Evolutionary conservation across 2,113 vertebrate species (phyloP).

Genomic region (Silurus meridionalis): DNA sequence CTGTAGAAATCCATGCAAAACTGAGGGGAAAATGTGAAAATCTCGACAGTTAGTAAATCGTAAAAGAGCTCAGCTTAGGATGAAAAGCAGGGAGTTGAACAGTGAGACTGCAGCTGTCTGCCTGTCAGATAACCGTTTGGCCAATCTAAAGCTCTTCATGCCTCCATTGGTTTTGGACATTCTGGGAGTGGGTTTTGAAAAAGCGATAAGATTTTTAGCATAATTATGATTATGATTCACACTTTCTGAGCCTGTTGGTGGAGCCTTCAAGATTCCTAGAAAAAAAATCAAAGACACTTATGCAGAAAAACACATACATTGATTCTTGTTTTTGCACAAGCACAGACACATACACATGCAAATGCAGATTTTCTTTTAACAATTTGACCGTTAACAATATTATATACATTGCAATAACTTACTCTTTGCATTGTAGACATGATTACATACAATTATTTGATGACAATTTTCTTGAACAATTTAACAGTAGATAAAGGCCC

Average conservation of each 20-base stretch:
- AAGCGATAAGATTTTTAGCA: constrained; percentile 46
- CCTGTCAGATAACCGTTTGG: constrained; percentile 48
- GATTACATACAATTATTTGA: neutral
- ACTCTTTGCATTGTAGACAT: neutral
- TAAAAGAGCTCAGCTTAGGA: neutral
- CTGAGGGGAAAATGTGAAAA: neutral
- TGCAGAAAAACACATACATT: neutral
- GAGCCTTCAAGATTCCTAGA: neutral
- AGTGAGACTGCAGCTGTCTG: constrained; percentile 69
- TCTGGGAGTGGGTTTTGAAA: constrained; percentile 54
- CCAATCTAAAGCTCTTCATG: constrained; percentile 33
- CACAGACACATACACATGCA: neutral
- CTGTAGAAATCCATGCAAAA: neutral
- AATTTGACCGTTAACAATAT: neutral
- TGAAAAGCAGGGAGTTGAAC: constrained; percentile 21
- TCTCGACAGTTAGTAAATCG: neutral
- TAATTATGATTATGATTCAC: neutral
- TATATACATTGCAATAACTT: neutral
- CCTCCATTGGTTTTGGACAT: constrained; percentile 27
- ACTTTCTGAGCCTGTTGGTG: constrained; percentile 13
- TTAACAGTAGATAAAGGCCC: neutral
- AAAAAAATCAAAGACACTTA: neutral
- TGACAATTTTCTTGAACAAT: neutral
- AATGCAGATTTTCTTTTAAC: neutral
- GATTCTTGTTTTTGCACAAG: neutral